These are phyloP conservation scores for Dryococelus australis DNA, from an alignment of 2,888 invertebrate genomes.

Conservation along the genomic window DNA sequence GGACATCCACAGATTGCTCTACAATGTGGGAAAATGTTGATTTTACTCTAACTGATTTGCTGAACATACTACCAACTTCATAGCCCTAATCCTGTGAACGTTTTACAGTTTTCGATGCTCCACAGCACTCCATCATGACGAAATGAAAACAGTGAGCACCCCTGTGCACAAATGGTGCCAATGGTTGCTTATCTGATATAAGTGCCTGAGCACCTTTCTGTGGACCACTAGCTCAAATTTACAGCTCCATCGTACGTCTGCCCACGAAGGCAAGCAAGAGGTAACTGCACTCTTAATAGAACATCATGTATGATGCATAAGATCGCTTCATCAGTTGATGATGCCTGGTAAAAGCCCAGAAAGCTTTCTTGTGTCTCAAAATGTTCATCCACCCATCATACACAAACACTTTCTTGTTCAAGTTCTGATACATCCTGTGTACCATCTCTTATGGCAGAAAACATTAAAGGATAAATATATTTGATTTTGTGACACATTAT, in stretches of 20 bases:
- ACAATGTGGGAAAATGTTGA: background rate
- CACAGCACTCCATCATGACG: background rate
- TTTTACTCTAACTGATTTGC: background rate
- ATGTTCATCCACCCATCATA: background rate
- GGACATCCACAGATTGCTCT: background rate
- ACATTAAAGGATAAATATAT: constrained; percentile 1
- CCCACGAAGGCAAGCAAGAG: background rate
- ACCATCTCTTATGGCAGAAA: background rate
- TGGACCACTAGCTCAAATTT: background rate
- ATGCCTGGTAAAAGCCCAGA: background rate
- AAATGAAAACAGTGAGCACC: background rate
- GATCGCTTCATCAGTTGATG: background rate
- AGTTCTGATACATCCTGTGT: background rate
- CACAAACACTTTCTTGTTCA: constrained; percentile 21
- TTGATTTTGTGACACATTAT: background rate
- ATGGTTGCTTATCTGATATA: background rate
- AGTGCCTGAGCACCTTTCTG: constrained; percentile 12
- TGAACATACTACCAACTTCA: background rate
- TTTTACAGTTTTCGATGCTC: background rate
- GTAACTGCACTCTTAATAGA: background rate
- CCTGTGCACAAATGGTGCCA: background rate
- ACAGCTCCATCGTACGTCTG: background rate
- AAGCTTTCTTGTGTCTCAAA: background rate
- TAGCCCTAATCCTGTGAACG: background rate
- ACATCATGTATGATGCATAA: background rate